These are phyloP conservation scores for Habrosyne pyritoides DNA, from an alignment of 2,888 invertebrate species.

Conservation along the genomic window DNA sequence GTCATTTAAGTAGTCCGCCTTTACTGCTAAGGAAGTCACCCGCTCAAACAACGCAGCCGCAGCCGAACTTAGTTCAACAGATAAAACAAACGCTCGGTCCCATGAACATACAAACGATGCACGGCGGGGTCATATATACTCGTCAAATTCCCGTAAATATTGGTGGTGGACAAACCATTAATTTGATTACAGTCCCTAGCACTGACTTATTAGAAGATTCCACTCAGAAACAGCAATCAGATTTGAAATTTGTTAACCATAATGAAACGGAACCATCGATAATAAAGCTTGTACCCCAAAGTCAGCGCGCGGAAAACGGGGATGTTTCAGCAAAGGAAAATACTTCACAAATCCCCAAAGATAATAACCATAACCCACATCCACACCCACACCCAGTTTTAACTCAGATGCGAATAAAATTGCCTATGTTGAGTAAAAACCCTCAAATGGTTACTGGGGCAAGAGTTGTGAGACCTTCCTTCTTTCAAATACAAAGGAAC, in stretches of 20 bases:
- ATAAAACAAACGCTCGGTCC: constrained; percentile 80
- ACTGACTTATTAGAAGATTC: constrained; percentile 73
- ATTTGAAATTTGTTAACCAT: constrained; percentile 50
- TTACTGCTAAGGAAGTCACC: constrained; percentile 64
- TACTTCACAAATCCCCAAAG: constrained; percentile 52
- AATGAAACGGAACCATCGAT: constrained; percentile 70
- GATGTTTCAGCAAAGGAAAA: constrained; percentile 31
- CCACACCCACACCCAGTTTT: constrained; percentile 70
- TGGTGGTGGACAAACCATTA: constrained; percentile 82
- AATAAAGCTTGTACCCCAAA: constrained; percentile 76
- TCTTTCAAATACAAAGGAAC: constrained; percentile 85
- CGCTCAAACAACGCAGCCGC: constrained; percentile 58
- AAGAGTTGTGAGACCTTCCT: constrained; percentile 81
- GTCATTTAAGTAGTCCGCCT: constrained; percentile 68
- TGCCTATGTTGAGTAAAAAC: constrained; percentile 79
- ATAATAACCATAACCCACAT: constrained; percentile 54
- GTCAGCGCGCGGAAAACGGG: constrained; percentile 47
- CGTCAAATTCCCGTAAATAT: constrained; percentile 87
- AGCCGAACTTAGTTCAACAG: constrained; percentile 69
- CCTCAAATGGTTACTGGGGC: constrained; percentile 83
- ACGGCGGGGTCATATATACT: constrained; percentile 88
- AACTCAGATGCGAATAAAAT: constrained; percentile 80
- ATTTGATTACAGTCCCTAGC: constrained; percentile 81
- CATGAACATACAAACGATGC: constrained; percentile 85
- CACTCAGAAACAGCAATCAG: constrained; percentile 64